Conservation (phyloP, 2,113 vertebrate species). For the Tyto alba region DNA sequence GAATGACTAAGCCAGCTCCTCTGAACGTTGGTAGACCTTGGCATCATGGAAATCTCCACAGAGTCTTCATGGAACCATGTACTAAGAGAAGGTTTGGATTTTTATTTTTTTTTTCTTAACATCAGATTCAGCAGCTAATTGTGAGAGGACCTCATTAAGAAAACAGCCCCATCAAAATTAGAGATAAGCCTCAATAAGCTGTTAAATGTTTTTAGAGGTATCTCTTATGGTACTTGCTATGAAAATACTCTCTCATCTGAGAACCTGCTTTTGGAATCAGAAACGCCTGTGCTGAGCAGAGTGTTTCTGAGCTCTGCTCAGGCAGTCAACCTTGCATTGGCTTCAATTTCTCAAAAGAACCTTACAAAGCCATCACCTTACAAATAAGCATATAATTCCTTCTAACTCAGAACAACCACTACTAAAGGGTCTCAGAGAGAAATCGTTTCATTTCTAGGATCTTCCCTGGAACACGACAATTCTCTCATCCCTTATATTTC, state of each 20-base stretch:
- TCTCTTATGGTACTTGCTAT: neutral
- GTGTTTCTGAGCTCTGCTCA: neutral
- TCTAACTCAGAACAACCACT: neutral
- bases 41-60: slow-evolving; percentile 42
- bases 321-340: neutral
- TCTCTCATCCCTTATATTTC: neutral
- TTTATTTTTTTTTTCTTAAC: neutral
- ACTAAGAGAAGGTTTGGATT: slow-evolving; percentile 18
- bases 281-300: neutral
- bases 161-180: slow-evolving; percentile 22
- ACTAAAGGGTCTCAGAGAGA: neutral
- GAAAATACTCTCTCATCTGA: neutral
- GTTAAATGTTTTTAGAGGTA: neutral
- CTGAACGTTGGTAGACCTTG: neutral
- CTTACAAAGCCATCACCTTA: neutral
- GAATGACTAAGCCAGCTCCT: slow-evolving; percentile 57
- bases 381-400: neutral
- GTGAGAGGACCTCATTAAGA: slow-evolving; percentile 25
- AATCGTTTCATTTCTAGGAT: neutral
- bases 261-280: neutral
- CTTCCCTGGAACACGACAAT: neutral
- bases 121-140: neutral
- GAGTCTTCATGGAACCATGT: neutral
- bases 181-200: slow-evolving; percentile 32
- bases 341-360: neutral